Base-by-base conservation (phyloP, 2,888 invertebrate genomes). In the Diachrysia chrysitis region DNA sequence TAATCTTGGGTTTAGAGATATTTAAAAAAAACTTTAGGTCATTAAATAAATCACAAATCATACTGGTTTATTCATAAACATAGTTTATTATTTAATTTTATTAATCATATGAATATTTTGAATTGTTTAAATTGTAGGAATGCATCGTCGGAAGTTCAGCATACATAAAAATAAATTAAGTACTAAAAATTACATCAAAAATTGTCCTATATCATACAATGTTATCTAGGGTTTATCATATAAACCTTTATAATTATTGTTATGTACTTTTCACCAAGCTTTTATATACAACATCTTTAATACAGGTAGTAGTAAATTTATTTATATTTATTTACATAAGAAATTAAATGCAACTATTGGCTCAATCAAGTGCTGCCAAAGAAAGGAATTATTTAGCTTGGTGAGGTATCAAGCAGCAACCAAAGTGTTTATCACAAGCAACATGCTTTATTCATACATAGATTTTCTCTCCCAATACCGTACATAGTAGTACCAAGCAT, bases 111-210 rank as follows among this genome's bases (percentile, higher is more conserved):
- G 90, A 92, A 91, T 92, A 91, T 90, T 90, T 89, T 90, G 90
- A 92, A 92, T 89, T 88, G 84, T 90, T 90, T 86, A 90, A 89
- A 92, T 87, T 85, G 90, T 91, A 93, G 94, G 94, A 94, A 95
- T 95, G 94, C 90, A 91, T 90, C 88, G 87, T 89, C 87, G 88
- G 82, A 82, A 82, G 89, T 90, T 92, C 88, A 92, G 87, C 88
- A 87, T 90, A 91, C 87, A 85, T 89, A 89, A 87, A 84, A 93
- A 93, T 94, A 93, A 93, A 90, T 94, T 94, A 94, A 93, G 93
- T 94, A 93, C 94, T 92, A 92, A 91, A 90, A 85, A 78, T 86
- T 88, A 85, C 86, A 85, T 86, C 83, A 84, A 89, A 89, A 88
- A 89, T 87, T 87, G 82, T 85, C 85, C 86, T 91, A 89, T 90